phyloP scores from a whole-genome alignment of 2,888 invertebrate genomes.

The Panorpa germanica region DNA sequence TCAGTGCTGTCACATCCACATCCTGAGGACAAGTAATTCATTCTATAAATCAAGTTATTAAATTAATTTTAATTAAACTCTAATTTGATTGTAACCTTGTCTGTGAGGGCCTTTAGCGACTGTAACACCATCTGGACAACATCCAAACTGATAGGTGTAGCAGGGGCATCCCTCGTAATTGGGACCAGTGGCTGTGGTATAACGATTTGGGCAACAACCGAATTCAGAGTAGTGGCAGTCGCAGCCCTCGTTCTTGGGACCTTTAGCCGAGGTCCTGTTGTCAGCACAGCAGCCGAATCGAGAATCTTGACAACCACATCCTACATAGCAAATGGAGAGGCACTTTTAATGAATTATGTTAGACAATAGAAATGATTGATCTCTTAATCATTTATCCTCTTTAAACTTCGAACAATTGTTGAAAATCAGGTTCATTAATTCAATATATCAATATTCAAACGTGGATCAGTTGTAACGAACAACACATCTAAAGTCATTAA shows the following conservation, averaged over 20 bases:
- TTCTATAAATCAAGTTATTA: slow-evolving; percentile 1
- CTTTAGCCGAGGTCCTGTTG: slow-evolving; percentile 56
- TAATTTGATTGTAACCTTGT: slow-evolving; percentile 26
- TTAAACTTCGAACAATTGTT: no score
- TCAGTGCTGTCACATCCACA: slow-evolving; percentile 61
- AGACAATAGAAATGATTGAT: no score
- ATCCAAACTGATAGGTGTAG: slow-evolving; percentile 74
- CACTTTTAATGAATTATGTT: no score
- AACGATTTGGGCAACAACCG: slow-evolving; percentile 74
- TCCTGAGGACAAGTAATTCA: no score
- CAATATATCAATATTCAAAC: no score
- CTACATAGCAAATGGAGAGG: no score
- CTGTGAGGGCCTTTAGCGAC: slow-evolving; percentile 51
- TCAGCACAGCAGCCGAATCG: slow-evolving; percentile 78
- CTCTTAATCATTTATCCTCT: no score
- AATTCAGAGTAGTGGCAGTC: slow-evolving; percentile 52
- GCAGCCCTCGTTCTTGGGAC: slow-evolving; percentile 62
- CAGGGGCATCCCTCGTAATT: slow-evolving; percentile 70
- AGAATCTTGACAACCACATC: slow-evolving; percentile 61
- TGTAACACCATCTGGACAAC: slow-evolving; percentile 69
- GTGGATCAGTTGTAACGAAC: no score
- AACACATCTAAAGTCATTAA: no score
- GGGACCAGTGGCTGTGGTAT: slow-evolving; percentile 57
- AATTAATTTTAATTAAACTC: background rate
- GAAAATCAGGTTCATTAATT: no score